Conservation (phyloP, 2,888 invertebrate species). For the Thysanoteuthis rhombus region DNA sequence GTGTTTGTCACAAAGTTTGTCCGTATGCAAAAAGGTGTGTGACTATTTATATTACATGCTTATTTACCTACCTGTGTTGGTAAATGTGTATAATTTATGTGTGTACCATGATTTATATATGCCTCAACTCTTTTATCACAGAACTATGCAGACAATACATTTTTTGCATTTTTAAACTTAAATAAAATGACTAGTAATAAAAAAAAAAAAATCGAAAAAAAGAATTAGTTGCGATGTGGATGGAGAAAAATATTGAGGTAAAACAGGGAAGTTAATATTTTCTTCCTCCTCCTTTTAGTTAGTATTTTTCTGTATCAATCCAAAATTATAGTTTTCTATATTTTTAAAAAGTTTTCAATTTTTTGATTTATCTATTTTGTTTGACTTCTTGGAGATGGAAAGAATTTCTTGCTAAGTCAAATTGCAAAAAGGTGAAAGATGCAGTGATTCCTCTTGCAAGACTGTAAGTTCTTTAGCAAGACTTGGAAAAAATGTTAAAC, state of each 20-base stretch:
- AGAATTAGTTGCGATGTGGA: background rate
- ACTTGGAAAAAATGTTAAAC: background rate
- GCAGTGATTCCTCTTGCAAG: background rate
- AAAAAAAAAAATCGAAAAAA: background rate
- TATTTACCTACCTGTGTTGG: too few species aligned
- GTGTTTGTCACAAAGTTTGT: background rate
- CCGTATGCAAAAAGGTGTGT: background rate
- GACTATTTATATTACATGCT: background rate
- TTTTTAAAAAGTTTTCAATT: background rate
- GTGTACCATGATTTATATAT: background rate
- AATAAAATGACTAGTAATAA: background rate
- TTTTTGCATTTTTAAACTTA: background rate
- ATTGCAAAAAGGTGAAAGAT: background rate
- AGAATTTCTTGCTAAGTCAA: background rate
- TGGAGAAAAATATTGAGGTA: background rate
- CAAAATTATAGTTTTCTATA: background rate
- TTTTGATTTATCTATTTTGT: background rate
- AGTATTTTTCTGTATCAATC: background rate
- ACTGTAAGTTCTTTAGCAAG: background rate
- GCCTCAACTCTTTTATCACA: background rate
- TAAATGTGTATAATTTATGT: background rate
- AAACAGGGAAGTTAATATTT: background rate
- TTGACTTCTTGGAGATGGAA: background rate
- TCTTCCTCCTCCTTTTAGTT: background rate
- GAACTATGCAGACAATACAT: background rate